Percentiles rank a stretch among this genome's conserved stretches.
Conservation (phyloP, 2,113 vertebrate genomes). For the Nothobranchius kuhntae region DNA sequence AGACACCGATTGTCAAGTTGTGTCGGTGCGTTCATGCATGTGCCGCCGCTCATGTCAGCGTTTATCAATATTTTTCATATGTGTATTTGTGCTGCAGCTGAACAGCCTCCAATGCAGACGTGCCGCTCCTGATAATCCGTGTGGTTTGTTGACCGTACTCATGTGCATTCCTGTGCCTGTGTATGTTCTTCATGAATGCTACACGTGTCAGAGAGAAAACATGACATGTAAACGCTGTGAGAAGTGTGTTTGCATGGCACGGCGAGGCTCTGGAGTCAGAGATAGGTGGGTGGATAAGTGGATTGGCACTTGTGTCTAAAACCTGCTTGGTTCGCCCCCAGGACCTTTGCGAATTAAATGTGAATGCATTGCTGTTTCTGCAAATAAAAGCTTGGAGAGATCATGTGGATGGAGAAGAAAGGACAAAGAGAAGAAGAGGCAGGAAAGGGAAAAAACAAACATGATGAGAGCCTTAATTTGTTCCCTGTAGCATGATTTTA, state of each 20-base stretch:
- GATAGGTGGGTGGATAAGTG: conserved; percentile 77
- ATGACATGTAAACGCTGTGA: conserved; percentile 34
- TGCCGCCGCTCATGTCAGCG: conserved; percentile 8
- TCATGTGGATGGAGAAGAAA: conserved; percentile 33
- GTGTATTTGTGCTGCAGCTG: conserved; percentile 4
- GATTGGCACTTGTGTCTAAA: conserved; percentile 77
- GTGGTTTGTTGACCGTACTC: conserved; percentile 1
- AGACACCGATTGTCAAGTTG: conserved; percentile 49
- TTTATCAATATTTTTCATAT: conserved; percentile 22
- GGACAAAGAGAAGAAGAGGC: conserved; percentile 6
- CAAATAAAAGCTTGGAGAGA: conserved; percentile 51
- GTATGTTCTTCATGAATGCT: conserved; percentile 12
- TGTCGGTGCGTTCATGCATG: conserved; percentile 29
- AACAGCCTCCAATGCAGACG: conserved; percentile 6
- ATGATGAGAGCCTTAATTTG: conserved; percentile 36
- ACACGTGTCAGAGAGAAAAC: conserved; percentile 27
- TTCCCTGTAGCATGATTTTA: conserved; percentile 37
- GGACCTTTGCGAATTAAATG: conserved; percentile 71
- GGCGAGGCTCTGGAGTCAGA: conserved; percentile 59
- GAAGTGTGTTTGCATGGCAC: conserved; percentile 60
- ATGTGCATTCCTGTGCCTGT: conserved; percentile 6
- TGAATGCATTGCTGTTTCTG: conserved; percentile 51
- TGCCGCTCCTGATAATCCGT: neutral
- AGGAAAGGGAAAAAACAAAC: conserved; percentile 15
- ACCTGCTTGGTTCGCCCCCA: conserved; percentile 70